These are phyloP conservation scores for Blastobasis adustella DNA, from an alignment of 2,888 invertebrate genomes.

Conservation along the genomic window DNA sequence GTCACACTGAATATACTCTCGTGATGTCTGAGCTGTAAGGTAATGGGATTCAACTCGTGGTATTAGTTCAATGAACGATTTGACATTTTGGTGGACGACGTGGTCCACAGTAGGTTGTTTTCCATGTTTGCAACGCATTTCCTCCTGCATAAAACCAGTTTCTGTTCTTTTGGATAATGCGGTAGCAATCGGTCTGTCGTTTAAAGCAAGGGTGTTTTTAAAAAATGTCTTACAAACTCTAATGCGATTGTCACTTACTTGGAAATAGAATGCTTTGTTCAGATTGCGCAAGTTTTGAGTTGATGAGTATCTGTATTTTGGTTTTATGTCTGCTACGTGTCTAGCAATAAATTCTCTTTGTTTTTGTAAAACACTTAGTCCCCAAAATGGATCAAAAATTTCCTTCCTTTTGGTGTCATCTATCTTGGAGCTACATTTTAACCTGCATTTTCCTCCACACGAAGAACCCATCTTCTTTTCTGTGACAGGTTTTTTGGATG, in stretches of 20 bases:
- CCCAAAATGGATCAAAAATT: no score
- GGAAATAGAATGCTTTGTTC: conserved; percentile 5
- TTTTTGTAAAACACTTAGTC: no score
- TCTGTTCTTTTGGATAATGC: conserved; percentile 3
- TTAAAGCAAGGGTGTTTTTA: conserved; percentile 3
- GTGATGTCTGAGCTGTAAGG: conserved; percentile 14
- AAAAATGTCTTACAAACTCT: conserved; percentile 6
- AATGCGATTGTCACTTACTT: not conserved
- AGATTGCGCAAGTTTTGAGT: not conserved
- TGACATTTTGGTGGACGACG: conserved; percentile 4
- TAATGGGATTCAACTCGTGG: conserved; percentile 14
- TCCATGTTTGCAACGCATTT: conserved; percentile 1
- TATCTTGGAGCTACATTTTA: no score
- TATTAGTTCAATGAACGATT: conserved; percentile 6
- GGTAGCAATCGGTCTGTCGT: not conserved
- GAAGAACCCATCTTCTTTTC: no score
- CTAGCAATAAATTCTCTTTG: not conserved
- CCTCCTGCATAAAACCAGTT: conserved; percentile 1
- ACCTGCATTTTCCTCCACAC: no score
- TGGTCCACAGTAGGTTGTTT: conserved; percentile 3
- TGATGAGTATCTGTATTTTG: not conserved
- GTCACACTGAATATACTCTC: conserved; percentile 16
- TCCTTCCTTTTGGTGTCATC: no score
- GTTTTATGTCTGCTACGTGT: not conserved
- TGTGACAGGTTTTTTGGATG: no score